Conservation (phyloP, 2,113 vertebrate species). For the Pseudopipra pipra region DNA sequence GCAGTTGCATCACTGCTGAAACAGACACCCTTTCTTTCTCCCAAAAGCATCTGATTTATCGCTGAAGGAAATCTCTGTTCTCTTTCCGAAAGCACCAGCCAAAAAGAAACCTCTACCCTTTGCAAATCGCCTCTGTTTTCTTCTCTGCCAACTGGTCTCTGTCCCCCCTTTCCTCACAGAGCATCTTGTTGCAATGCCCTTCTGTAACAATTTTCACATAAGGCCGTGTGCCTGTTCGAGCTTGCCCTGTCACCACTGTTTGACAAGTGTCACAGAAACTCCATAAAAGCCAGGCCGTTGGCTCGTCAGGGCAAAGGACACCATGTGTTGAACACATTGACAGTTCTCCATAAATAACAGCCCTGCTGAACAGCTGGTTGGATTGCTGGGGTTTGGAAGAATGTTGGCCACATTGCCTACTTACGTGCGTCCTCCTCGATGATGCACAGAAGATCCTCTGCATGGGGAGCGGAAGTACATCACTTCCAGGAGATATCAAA, state of each 20-base stretch:
- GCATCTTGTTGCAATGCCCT: not conserved
- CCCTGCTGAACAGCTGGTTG: constrained; percentile 38
- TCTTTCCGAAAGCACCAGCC: constrained; percentile 26
- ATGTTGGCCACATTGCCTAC: constrained; percentile 38
- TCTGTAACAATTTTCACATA: not conserved
- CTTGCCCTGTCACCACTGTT: not conserved
- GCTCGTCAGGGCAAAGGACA: not conserved
- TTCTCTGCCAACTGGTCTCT: not conserved
- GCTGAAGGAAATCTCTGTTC: constrained; percentile 22
- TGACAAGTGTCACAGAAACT: constrained; percentile 38
- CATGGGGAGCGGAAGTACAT: constrained; percentile 40
- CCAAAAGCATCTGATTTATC: constrained; percentile 27
- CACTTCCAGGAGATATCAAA: constrained; percentile 17
- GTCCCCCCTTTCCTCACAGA: not conserved
- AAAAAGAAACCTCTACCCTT: constrained; percentile 37
- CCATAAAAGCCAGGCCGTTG: not conserved
- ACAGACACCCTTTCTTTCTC: constrained; percentile 43
- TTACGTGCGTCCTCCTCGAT: constrained; percentile 37
- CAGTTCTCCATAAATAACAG: constrained; percentile 41
- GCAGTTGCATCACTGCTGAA: constrained; percentile 12
- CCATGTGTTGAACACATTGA: constrained; percentile 60
- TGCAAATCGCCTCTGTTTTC: constrained; percentile 3
- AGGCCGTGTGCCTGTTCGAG: not conserved
- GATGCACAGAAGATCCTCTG: not conserved
- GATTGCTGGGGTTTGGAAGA: constrained; percentile 39